A percentile compares a stretch with the other conserved stretches of the same genome.
phyloP scores from a whole-genome alignment of 1,140 invertebrate species.

The Drusus annulatus region DNA sequence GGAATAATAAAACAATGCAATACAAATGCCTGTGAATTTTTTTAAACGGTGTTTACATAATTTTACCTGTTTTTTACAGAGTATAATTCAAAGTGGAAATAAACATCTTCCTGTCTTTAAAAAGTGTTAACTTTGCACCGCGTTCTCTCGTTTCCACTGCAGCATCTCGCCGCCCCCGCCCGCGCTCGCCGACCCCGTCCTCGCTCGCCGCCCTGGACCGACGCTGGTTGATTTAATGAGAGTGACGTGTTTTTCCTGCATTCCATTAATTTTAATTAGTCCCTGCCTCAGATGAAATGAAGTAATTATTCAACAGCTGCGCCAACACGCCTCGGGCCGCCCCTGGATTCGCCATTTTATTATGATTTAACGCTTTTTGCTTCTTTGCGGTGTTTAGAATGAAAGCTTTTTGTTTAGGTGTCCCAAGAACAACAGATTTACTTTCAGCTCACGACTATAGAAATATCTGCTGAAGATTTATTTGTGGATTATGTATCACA shows the following conservation, averaged over 20 bases:
- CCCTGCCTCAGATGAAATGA: conserved; percentile 51
- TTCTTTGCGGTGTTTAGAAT: conserved; percentile 32
- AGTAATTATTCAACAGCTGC: conserved; percentile 57
- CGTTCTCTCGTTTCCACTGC: background rate
- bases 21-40: too few species aligned
- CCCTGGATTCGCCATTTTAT: conserved; percentile 40
- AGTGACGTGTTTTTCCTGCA: conserved; percentile 57
- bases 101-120: too few species aligned
- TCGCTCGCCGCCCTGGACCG: background rate
- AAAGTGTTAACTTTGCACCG: too few species aligned
- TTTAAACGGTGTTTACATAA: too few species aligned
- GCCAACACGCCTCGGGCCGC: conserved; percentile 38
- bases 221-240: conserved; percentile 54
- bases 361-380: conserved; percentile 35
- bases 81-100: too few species aligned
- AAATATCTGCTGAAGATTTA: too few species aligned
- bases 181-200: background rate
- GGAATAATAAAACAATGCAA: too few species aligned
- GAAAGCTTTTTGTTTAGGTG: conserved; percentile 35
- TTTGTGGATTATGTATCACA: too few species aligned
- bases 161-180: background rate
- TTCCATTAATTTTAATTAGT: conserved; percentile 59
- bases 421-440: conserved; percentile 16
- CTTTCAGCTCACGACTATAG: background rate
- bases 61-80: too few species aligned